Percentiles rank a stretch among this genome's conserved stretches.
phyloP scores from a whole-genome alignment of 2,888 invertebrate genomes.

The Philereme vetulata region DNA sequence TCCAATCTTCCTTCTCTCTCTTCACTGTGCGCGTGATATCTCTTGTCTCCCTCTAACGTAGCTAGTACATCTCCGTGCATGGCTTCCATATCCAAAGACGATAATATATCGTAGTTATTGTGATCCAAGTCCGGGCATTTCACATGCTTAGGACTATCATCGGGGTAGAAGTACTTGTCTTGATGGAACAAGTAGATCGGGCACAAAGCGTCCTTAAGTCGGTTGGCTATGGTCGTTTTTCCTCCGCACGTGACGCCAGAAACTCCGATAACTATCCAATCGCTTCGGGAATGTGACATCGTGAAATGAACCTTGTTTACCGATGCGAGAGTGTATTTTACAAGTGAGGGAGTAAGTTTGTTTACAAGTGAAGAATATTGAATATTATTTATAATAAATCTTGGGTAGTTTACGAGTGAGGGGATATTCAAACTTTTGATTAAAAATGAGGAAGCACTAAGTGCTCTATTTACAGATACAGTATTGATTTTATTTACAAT shows the following conservation, averaged over 20 bases:
- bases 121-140: constrained; percentile 86
- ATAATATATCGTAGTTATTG: constrained; percentile 89
- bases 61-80: constrained; percentile 85
- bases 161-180: constrained; percentile 89
- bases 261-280: constrained; percentile 84
- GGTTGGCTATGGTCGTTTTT: constrained; percentile 88
- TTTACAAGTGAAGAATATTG: background rate
- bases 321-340: background rate
- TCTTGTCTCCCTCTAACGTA: constrained; percentile 55
- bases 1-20: constrained; percentile 34
- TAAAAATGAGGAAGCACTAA: background rate
- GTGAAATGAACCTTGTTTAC: constrained; percentile 11
- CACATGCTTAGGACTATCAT: constrained; percentile 86
- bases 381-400: background rate
- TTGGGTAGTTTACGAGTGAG: background rate
- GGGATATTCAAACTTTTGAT: background rate
- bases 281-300: constrained; percentile 20
- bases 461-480: background rate
- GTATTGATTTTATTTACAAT: constrained; percentile 8
- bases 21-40: constrained; percentile 35
- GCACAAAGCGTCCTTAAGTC: constrained; percentile 72
- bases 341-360: constrained; percentile 1
- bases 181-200: constrained; percentile 86
- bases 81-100: constrained; percentile 88
- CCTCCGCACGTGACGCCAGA: constrained; percentile 93